These are phyloP conservation scores for Amphiprion ocellaris DNA, from an alignment of 2,113 vertebrate species.

Conservation along the genomic window DNA sequence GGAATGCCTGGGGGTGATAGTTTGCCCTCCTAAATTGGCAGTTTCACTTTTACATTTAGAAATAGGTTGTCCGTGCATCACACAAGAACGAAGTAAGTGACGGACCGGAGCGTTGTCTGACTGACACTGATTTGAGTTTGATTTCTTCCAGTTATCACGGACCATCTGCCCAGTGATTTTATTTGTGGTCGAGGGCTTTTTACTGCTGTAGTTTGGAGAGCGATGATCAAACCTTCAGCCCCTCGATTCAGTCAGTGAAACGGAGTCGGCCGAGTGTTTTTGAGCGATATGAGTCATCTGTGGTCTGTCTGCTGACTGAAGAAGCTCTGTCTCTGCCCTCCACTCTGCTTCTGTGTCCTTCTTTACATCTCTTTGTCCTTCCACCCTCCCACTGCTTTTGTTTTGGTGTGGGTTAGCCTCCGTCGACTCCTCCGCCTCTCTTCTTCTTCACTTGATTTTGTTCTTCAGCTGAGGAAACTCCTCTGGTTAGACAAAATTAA, in stretches of 20 bases:
- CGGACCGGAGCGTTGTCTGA: too few relatives aligned
- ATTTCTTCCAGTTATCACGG: too few relatives aligned
- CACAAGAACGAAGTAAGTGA: too few relatives aligned
- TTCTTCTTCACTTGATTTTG: background rate
- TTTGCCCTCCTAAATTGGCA: too few relatives aligned
- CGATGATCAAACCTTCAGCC: background rate
- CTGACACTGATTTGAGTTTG: too few relatives aligned
- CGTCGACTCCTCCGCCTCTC: background rate
- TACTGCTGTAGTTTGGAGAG: background rate
- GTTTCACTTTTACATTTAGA: too few relatives aligned
- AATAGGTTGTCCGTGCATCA: too few relatives aligned
- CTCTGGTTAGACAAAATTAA: background rate
- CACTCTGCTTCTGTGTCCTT: conserved; percentile 16
- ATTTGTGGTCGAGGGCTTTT: too few relatives aligned
- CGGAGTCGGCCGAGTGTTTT: conserved; percentile 42
- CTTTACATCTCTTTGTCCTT: conserved; percentile 67
- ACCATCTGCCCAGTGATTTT: too few relatives aligned
- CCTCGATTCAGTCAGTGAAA: conserved; percentile 12
- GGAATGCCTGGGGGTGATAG: too few relatives aligned
- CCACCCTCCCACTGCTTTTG: conserved; percentile 52
- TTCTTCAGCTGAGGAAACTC: background rate
- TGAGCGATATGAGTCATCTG: conserved; percentile 67
- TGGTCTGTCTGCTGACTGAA: conserved; percentile 70
- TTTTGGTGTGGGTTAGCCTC: conserved; percentile 33
- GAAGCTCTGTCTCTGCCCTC: conserved; percentile 57